A percentile compares a stretch with the other conserved stretches of the same genome.
phyloP scores from a whole-genome alignment of 1,140 invertebrate genomes.

The Drosophila arawakana region DNA sequence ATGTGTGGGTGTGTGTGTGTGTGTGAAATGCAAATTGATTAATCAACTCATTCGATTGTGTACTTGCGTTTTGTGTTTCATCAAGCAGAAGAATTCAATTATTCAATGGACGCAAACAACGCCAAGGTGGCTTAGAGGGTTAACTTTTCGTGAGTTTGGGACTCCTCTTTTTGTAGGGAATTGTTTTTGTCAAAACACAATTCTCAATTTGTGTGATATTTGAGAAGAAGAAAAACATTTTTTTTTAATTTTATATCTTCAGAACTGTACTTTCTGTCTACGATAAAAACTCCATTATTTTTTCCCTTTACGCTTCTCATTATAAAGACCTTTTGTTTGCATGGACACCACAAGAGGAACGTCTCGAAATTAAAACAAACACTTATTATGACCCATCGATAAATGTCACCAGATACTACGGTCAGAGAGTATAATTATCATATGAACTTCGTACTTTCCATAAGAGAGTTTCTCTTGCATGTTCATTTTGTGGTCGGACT shows the following conservation, averaged over 20 bases:
- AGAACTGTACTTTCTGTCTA: too few relatives aligned
- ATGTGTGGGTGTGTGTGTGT: not conserved
- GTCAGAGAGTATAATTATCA: not conserved
- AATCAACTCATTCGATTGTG: conserved; percentile 71
- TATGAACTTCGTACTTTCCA: conserved; percentile 1
- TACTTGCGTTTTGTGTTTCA: conserved; percentile 69
- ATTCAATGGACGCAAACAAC: conserved; percentile 69
- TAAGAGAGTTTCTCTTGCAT: conserved; percentile 16
- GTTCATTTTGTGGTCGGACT: conserved; percentile 67
- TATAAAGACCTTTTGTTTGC: conserved; percentile 48
- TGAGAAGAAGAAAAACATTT: too few relatives aligned
- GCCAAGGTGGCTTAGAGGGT: conserved; percentile 30
- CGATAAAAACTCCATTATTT: not conserved
- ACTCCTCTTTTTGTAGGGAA: not conserved
- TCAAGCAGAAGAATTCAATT: conserved; percentile 77
- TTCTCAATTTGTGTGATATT: too few relatives aligned
- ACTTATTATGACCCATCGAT: conserved; percentile 52
- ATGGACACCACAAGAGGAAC: conserved; percentile 49
- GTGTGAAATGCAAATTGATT: conserved; percentile 61
- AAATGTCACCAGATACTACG: conserved; percentile 43
- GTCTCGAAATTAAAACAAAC: conserved; percentile 76
- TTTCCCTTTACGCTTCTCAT: conserved; percentile 29
- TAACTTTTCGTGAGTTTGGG: not conserved
- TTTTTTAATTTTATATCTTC: too few relatives aligned
- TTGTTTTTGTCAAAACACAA: conserved; percentile 18